Conservation (phyloP, 2,888 invertebrate genomes). For the Adela reaumurella region DNA sequence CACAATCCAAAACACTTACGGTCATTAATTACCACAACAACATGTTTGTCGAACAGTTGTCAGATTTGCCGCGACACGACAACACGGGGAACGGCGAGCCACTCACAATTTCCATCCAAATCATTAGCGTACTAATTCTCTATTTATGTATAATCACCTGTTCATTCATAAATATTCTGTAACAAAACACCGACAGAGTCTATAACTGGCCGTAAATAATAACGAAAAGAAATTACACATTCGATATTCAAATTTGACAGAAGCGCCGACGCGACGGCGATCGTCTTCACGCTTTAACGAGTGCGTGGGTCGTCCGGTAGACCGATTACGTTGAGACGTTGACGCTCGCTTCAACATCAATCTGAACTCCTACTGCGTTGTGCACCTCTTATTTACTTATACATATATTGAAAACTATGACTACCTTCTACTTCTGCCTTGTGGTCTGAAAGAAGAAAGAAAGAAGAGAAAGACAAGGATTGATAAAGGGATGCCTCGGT, state of each 20-base stretch:
- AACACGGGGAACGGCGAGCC: neutral
- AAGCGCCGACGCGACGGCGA: constrained; percentile 47
- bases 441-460: too few relatives aligned
- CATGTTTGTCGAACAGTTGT: neutral
- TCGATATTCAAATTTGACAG: constrained; percentile 49
- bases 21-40: neutral
- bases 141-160: neutral
- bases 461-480: too few relatives aligned
- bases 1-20: too few relatives aligned
- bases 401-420: too few relatives aligned
- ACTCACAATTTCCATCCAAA: too few relatives aligned
- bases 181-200: neutral
- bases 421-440: too few relatives aligned
- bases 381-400: too few relatives aligned
- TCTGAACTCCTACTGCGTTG: too few relatives aligned
- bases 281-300: constrained; percentile 41
- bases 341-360: too few relatives aligned
- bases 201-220: constrained; percentile 28
- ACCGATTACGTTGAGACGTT: too few relatives aligned
- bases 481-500: too few relatives aligned
- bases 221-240: constrained; percentile 42
- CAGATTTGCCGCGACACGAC: neutral
- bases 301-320: too few relatives aligned
- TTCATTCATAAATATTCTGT: neutral
- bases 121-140: neutral